Evolutionary conservation across 2,888 invertebrate species (phyloP), one percentile per base, ranked within the genome.

Genomic region (Agrochola litura): DNA sequence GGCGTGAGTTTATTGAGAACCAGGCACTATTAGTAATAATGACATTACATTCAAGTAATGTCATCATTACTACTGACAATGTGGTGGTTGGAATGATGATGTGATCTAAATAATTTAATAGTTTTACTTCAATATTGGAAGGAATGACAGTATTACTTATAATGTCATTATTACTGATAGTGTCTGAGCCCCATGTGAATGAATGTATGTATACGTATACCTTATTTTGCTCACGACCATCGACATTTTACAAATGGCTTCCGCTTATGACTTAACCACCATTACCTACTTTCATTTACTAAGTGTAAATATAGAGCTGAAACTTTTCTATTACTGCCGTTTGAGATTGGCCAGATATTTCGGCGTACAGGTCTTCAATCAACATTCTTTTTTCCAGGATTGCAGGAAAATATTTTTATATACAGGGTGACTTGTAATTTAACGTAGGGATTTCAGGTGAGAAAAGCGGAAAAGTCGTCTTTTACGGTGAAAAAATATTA

Each of bases 261-360:
- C 30, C 63, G 58, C 77, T 76, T 73, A 1, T 49, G 16, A 22
- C 70, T 72, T 58, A 37, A 14, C 80, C 86, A 83, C 19, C 73
- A 63, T 58, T 81, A 85, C 87, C 86, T 88, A 91, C 90, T 93
- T 93, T 93, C 92, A 93, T 94, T 94, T 93, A 92, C 90, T 91
- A 91, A 94, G 79, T 86, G 93, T 92, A 93, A 94, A 95, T 92
- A 94, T 91, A 90, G 87, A 86, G 86, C 90, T 88, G 90, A 91
- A 92, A 93, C 91, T 92, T 94, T 94, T 92, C 92, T 93, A 93
- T 94, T 93, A 93, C 92, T 89, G 88, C 90, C 92, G 90, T 93
- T 93, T 92, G 91, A 91, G 88, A 92, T 92, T 90, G 91, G 89
- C 90, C 90, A 90, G 89, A 91, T 89, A 90, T 90, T 92, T 92